Evolutionary conservation across 2,888 invertebrate genomes (phyloP), one percentile per base, ranked within the genome.

Genomic region (Campoplex nolae): DNA sequence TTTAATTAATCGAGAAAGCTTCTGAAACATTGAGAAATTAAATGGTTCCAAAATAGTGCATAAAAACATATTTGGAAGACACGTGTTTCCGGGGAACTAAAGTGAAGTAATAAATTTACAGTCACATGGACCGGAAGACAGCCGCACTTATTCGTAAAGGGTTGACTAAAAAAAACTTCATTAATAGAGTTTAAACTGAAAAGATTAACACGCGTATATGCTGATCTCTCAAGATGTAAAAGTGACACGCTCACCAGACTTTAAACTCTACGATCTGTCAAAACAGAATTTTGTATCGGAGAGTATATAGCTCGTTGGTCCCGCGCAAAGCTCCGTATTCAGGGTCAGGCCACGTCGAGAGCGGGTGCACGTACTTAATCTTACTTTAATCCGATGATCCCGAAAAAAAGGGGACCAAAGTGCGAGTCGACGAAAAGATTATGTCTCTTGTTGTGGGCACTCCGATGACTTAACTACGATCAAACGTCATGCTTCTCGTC

Each of bases 241-340:
- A 84, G 88, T 89, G 92, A 91, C 93, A 92, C 93, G 93, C 91
- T 90, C 91, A 28, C 54, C 90, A 88, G 90, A 91, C 91, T 91
- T 93, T 92, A 91, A 91, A 79, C 58, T 84, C 90, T 91, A 91
- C 90, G 91, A 92, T 89, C 88, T 85, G 88, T 85, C 87, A 86
- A 89, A 90, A 89, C 88, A 90, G 85, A 89, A 71, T 62, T 23
- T 54, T 81, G 65, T 77, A 86, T 76, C 81, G 76, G 54, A 62
- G 70, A 67, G 51, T 28, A 35, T 54, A 76, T 45, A 67, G 70
- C 56, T 65, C 77, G 35, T 28, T 54, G 80, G 58, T 79, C 68
- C 71, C 75, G 62, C 32, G 62, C 32, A 45, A 67, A 80, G 75
- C 23, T 38, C 67, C 65, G 35, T 56, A 13, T 48, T 48, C 83